Conservation (phyloP, 1,140 invertebrate genomes). For the Drosophila lowei region DNA sequence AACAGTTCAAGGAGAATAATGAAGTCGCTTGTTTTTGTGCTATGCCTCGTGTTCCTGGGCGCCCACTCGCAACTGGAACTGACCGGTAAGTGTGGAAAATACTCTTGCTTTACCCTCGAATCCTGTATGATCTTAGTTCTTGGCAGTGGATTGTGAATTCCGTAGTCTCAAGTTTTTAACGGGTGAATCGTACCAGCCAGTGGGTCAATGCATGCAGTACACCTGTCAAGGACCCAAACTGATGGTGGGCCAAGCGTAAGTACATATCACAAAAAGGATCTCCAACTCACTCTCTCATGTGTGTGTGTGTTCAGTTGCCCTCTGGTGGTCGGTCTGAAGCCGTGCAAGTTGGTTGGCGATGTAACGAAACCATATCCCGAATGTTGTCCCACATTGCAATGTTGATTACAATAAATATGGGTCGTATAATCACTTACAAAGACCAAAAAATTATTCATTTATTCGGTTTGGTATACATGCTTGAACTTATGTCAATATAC, state of each 20-base stretch:
- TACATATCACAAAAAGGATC: background rate
- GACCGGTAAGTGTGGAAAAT: slow-evolving; percentile 29
- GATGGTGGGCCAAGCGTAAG: slow-evolving; percentile 23
- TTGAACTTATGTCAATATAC: slow-evolving; percentile 52
- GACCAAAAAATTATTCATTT: slow-evolving; percentile 67
- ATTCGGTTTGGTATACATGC: slow-evolving; percentile 73
- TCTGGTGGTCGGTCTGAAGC: background rate
- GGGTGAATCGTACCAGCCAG: slow-evolving; percentile 41
- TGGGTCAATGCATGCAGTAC: slow-evolving; percentile 22
- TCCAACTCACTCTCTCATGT: background rate
- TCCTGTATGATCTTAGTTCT: background rate
- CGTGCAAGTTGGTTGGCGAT: slow-evolving; percentile 49
- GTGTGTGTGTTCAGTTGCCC: slow-evolving; percentile 38
- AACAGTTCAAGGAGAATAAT: slow-evolving; percentile 30
- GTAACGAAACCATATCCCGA: slow-evolving; percentile 48
- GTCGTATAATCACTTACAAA: slow-evolving; percentile 33
- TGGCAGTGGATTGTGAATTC: slow-evolving; percentile 32
- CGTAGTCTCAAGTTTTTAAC: slow-evolving; percentile 19
- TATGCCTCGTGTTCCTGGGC: slow-evolving; percentile 52
- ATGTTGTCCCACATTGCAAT: slow-evolving; percentile 56
- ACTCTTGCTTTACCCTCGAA: too few species aligned
- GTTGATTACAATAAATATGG: slow-evolving; percentile 6
- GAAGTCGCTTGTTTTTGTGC: slow-evolving; percentile 53
- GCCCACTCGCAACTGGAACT: slow-evolving; percentile 52
- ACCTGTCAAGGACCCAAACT: slow-evolving; percentile 18